phyloP scores from a whole-genome alignment of 2,113 vertebrate genomes.

The Leptodactylus fuscus region DNA sequence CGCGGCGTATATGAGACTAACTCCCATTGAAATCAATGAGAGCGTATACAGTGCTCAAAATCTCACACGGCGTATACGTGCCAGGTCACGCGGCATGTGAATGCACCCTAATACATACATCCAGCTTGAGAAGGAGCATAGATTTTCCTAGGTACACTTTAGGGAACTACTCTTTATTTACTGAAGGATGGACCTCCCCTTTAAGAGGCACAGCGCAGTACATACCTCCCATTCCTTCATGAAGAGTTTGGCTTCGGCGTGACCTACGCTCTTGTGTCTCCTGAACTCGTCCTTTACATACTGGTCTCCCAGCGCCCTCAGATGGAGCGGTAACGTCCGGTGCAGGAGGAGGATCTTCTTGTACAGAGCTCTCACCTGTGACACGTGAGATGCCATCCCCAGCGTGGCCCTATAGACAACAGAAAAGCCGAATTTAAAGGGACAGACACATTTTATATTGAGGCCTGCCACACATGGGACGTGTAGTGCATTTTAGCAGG shows the following conservation, averaged over 20 bases:
- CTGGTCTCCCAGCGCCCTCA: slow-evolving; percentile 84
- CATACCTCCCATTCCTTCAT: slow-evolving; percentile 89
- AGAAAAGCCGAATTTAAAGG: neutral
- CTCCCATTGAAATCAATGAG: too few species aligned
- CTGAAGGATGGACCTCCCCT: too few species aligned
- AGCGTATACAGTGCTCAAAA: too few species aligned
- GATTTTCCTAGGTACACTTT: too few species aligned
- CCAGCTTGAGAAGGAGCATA: too few species aligned
- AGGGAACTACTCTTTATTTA: too few species aligned
- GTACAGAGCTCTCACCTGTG: slow-evolving; percentile 76
- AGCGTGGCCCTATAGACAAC: neutral
- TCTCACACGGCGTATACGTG: too few species aligned
- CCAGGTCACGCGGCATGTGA: too few species aligned
- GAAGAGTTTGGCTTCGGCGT: slow-evolving; percentile 78
- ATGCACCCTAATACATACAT: too few species aligned
- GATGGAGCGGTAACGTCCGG: slow-evolving; percentile 80
- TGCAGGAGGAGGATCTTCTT: slow-evolving; percentile 84
- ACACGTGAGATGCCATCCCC: slow-evolving; percentile 62
- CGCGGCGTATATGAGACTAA: too few species aligned
- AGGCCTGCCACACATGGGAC: too few species aligned
- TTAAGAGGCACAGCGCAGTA: neutral
- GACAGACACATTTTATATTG: neutral
- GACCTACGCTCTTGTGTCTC: slow-evolving; percentile 74
- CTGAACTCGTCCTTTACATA: slow-evolving; percentile 92
- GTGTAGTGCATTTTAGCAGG: too few species aligned